Evolutionary conservation across 2,113 vertebrate species (phyloP), one percentile per base, ranked within the genome.

Genomic region (Oxyura jamaicensis): DNA sequence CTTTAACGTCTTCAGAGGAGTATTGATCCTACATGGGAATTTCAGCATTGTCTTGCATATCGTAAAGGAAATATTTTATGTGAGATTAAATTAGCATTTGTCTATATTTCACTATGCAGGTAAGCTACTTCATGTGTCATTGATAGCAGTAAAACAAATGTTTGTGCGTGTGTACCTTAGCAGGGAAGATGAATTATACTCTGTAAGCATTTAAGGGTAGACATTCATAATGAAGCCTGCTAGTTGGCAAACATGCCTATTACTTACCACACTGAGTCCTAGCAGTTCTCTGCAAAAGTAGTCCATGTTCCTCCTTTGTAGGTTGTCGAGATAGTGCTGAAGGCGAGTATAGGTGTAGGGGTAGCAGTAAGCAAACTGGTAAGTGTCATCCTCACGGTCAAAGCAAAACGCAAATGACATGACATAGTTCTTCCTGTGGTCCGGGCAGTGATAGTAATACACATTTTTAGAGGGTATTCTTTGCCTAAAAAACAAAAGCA

Each of bases 381-480:
- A 99, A 4, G 98, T 97, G 92, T 99, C 99, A 33, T 99, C 98
- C 93, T 99, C 99, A 14, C 98, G 98, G 97, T 99, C 99, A 46
- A 99, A 99, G 97, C 99, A 99, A 95, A 99, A 99, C 79, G 99
- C 99, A 90, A 99, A 99, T 71, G 99, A 99, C 99, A 99, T 99
- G 90, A 99, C 99, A 42, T 99, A 99, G 98, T 99, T 99, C 95
- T 98, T 99, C 78, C 99, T 98, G 95, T 99, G 99, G 97, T 99
- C 99, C 0, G 99, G 99, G 74, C 99, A 99, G 85, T 99, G 99
- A 93, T 99, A 99, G 97, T 99, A 99, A 95, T 99, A 99, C 50
- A 99, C 99, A 2, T 99, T 99, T 98, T 99, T 99, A 72, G 99
- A 98, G 11, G 99, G 99, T 71, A 99, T 97, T 88, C 99, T 98